phyloP scores from a whole-genome alignment of 2,888 invertebrate genomes.

The Mayetiola destructor region DNA sequence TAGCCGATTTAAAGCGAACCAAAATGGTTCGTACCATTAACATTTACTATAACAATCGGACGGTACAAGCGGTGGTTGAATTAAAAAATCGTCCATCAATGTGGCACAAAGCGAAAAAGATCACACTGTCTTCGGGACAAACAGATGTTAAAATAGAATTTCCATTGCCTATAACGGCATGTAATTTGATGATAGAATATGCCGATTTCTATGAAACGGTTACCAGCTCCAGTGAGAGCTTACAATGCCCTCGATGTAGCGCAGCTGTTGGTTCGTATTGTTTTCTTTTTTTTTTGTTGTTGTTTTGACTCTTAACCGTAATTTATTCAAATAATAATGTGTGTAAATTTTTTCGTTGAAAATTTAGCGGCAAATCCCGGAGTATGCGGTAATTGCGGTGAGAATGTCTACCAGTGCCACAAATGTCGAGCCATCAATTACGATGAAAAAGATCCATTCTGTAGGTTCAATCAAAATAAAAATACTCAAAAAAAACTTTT shows the following conservation, averaged over 20 bases:
- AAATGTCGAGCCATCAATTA: constrained; percentile 98
- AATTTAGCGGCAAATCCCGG: constrained; percentile 97
- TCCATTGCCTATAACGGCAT: constrained; percentile 90
- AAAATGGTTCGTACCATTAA: constrained; percentile 95
- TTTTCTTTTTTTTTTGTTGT: too few relatives aligned
- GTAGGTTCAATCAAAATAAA: too few relatives aligned
- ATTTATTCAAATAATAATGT: too few relatives aligned
- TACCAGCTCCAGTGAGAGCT: constrained; percentile 80
- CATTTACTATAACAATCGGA: constrained; percentile 92
- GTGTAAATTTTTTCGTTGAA: too few relatives aligned
- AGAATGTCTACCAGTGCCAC: constrained; percentile 98
- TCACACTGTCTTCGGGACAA: constrained; percentile 77
- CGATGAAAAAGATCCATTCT: constrained; percentile 96
- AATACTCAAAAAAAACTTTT: too few relatives aligned
- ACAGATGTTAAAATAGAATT: constrained; percentile 95
- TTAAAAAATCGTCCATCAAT: constrained; percentile 89
- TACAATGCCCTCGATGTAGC: constrained; percentile 91
- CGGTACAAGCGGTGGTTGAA: constrained; percentile 93
- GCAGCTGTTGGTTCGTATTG: too few relatives aligned
- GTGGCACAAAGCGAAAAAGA: constrained; percentile 95
- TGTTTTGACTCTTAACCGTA: too few relatives aligned
- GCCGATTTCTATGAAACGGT: constrained; percentile 95
- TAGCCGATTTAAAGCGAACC: constrained; percentile 87
- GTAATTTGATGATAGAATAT: constrained; percentile 97
- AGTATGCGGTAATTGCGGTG: constrained; percentile 71